A percentile compares a stretch with the other conserved stretches of the same genome.
Evolutionary conservation across 2,888 invertebrate genomes (phyloP).

Genomic region (Polia nebulosa): DNA sequence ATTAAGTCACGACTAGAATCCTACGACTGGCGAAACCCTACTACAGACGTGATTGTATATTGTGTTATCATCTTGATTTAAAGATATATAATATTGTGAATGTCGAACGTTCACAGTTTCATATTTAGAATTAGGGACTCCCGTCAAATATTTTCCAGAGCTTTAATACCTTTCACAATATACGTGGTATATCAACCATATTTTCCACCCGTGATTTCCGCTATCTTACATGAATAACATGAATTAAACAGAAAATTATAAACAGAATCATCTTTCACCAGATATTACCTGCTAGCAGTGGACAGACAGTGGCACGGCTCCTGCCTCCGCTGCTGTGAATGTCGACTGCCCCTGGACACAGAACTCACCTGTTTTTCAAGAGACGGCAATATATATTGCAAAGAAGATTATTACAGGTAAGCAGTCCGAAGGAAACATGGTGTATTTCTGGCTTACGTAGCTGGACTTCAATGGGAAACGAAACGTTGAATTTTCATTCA

Average conservation of each 20-base stretch:
- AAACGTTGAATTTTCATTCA: background rate
- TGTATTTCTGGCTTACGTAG: background rate
- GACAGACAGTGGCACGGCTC: constrained; percentile 97
- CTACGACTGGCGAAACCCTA: background rate
- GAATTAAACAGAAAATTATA: background rate
- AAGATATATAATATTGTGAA: background rate
- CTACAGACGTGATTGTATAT: background rate
- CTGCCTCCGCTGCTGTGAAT: constrained; percentile 96
- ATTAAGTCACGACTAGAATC: background rate
- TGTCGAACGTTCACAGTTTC: background rate
- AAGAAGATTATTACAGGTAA: constrained; percentile 98
- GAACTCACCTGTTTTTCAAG: constrained; percentile 97
- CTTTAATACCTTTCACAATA: no score
- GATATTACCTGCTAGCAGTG: constrained; percentile 95
- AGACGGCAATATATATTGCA: constrained; percentile 98
- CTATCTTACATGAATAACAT: background rate
- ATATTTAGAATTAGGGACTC: background rate
- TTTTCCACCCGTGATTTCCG: background rate
- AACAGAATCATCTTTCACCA: constrained; percentile 56
- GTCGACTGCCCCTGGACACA: constrained; percentile 95
- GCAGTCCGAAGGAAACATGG: constrained; percentile 45
- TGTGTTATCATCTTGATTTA: background rate
- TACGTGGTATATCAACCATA: background rate
- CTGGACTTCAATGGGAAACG: background rate
- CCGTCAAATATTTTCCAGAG: background rate